phyloP scores from a whole-genome alignment of 2,113 vertebrate genomes.

The Uria lomvia region DNA sequence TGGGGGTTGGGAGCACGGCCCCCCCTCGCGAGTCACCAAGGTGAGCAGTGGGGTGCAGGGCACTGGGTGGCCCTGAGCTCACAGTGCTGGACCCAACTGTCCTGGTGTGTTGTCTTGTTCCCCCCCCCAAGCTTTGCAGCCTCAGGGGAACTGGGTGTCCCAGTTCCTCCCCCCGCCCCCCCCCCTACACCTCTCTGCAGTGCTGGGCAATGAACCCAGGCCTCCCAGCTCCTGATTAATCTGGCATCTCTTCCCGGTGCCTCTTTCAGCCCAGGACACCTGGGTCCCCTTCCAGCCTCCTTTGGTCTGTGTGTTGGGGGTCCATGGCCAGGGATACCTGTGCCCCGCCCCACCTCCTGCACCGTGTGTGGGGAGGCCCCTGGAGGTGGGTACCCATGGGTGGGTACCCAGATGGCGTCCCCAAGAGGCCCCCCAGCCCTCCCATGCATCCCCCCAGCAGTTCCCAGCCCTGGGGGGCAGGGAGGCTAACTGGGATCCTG shows the following conservation, averaged over 20 bases:
- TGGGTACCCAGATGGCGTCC: not conserved
- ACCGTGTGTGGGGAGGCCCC: not conserved
- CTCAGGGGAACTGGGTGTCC: not conserved
- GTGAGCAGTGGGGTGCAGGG: not conserved
- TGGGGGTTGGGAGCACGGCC: not conserved
- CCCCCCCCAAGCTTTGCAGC: not conserved
- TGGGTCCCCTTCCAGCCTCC: conserved; percentile 15
- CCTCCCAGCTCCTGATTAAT: conserved; percentile 1
- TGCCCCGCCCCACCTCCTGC: not conserved
- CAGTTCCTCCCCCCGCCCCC: not conserved
- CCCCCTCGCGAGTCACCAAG: not conserved
- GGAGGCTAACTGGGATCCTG: not conserved
- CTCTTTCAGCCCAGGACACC: conserved; percentile 38
- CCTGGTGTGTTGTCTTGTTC: accelerated
- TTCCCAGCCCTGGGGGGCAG: not conserved
- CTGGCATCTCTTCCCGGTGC: not conserved
- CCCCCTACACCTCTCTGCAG: conserved; percentile 10
- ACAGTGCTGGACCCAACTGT: not conserved
- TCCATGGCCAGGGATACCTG: not conserved
- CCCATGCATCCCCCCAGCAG: not conserved
- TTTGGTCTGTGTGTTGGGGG: not conserved
- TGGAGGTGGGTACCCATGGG: not conserved
- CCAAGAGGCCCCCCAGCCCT: not conserved
- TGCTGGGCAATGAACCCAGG: conserved; percentile 31
- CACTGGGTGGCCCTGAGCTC: not conserved